Evolutionary conservation across 2,113 vertebrate species (phyloP).

Genomic region (Jaculus jaculus): DNA sequence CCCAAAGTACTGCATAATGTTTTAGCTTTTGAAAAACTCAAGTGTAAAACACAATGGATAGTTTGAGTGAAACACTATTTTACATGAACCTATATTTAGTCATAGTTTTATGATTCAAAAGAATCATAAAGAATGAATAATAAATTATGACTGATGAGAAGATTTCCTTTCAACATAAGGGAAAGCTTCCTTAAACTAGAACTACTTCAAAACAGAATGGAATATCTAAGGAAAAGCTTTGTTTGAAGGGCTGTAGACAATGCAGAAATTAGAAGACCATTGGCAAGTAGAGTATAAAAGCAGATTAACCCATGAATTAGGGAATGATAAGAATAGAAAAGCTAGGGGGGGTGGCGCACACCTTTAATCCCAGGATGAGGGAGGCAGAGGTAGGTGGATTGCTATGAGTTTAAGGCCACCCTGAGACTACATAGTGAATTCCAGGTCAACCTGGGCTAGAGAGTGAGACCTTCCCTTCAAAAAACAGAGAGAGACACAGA

Average conservation of each 20-base stretch:
- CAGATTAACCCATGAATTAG: not conserved
- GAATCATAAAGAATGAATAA: not conserved
- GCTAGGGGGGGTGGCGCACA: too few species aligned
- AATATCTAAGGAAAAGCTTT: not conserved
- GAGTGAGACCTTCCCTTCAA: too few species aligned
- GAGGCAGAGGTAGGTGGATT: too few species aligned
- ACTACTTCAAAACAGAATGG: not conserved
- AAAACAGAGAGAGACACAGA: too few species aligned
- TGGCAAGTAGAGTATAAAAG: not conserved
- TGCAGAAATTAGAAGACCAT: not conserved
- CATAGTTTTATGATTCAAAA: constrained; percentile 1
- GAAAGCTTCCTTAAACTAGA: not conserved
- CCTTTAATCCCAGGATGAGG: too few species aligned
- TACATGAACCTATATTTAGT: not conserved
- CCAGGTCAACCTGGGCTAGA: too few species aligned
- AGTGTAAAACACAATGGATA: not conserved
- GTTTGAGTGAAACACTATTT: constrained; percentile 22
- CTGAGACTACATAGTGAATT: too few species aligned
- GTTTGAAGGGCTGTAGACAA: not conserved
- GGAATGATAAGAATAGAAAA: not conserved
- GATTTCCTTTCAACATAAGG: not conserved
- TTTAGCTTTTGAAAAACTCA: not conserved
- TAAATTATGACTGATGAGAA: not conserved
- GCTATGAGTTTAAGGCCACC: too few species aligned
- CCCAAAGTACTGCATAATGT: not conserved